Percentiles rank a stretch among this genome's conserved stretches.
phyloP scores from a whole-genome alignment of 2,113 vertebrate species.

The Tricholaema leucomelas region DNA sequence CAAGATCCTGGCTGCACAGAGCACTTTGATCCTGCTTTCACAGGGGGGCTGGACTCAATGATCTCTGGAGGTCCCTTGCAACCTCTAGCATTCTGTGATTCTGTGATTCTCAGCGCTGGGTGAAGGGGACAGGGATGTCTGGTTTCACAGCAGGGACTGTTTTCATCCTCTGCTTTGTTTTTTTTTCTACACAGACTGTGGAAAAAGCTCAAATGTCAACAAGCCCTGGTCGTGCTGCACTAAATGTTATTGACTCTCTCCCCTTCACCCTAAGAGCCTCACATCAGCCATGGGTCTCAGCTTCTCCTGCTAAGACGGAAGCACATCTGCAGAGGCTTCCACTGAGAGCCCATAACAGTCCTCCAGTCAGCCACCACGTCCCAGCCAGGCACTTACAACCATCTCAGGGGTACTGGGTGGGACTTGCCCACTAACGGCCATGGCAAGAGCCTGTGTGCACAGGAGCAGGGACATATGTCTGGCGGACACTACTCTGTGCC shows the following conservation, averaged over 20 bases:
- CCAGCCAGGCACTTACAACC: fast-evolving
- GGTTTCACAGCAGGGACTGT: background rate
- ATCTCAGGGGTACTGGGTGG: background rate
- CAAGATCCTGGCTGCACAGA: background rate
- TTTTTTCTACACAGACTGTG: background rate
- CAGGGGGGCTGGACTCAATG: too few species aligned
- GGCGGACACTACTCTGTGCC: background rate
- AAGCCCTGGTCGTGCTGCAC: background rate
- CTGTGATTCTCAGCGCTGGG: background rate
- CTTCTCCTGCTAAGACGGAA: background rate
- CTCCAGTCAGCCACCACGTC: fast-evolving
- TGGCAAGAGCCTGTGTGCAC: too few species aligned
- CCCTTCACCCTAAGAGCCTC: fast-evolving
- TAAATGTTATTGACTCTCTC: background rate
- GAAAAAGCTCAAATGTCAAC: background rate
- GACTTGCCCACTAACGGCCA: background rate
- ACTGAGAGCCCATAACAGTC: fast-evolving
- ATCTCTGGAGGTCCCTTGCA: too few species aligned
- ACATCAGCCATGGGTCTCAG: fast-evolving
- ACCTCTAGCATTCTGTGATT: too few species aligned
- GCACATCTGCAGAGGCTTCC: background rate
- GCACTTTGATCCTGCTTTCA: too few species aligned
- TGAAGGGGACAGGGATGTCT: background rate
- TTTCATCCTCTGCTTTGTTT: background rate
- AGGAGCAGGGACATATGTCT: background rate